Base-by-base conservation (phyloP, 2,888 invertebrate species). In the Acleris laterana region DNA sequence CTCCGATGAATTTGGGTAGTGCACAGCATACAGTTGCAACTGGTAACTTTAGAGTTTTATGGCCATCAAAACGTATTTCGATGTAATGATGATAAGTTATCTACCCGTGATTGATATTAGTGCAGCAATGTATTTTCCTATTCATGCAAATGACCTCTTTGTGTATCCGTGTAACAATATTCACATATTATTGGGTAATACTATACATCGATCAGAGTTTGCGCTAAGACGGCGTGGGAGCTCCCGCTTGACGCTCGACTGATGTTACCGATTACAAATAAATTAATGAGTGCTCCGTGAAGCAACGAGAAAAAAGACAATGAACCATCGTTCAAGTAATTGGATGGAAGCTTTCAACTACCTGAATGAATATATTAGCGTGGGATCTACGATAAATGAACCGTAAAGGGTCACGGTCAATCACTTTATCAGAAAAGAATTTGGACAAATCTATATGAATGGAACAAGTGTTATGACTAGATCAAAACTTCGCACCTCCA, bases 211-310 rank as follows among this genome's bases (percentile, higher is more conserved):
- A 82, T 82, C 71, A 77, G 82, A 75, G 80, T 83, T 79, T 77
- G 76, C 74, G 72, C 68, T 70, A 76, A 78, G 79, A 79, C 72
- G 71, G 80, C 89, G 89, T 90, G 90, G 89, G 85, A 80, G 74
- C 73, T 76, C 77, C 76, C 74, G 74, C 79, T 83, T 85, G 83
- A 87, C 85, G 90, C 77, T 87, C 89, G 89, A 90, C 87, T 90
- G 88, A 87, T 89, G 86, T 88, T 90, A 88, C 87, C 81, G 82
- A 90, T 88, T 79, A 83, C 82, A 84, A 85, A 83, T 83, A 85
- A 84, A 85, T 87, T 85, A 86, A 85, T 87, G 78, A 81, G 75
- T 70, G 63, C 68, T 71, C 79, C 79, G 78, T 83, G 81, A 83
- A 82, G 80, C 77, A 81, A 84, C 68, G 68, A 73, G 68, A 77